Base-by-base conservation (phyloP, 2,797 vertebrate genomes). In the Neosalanx taihuensis region DNA sequence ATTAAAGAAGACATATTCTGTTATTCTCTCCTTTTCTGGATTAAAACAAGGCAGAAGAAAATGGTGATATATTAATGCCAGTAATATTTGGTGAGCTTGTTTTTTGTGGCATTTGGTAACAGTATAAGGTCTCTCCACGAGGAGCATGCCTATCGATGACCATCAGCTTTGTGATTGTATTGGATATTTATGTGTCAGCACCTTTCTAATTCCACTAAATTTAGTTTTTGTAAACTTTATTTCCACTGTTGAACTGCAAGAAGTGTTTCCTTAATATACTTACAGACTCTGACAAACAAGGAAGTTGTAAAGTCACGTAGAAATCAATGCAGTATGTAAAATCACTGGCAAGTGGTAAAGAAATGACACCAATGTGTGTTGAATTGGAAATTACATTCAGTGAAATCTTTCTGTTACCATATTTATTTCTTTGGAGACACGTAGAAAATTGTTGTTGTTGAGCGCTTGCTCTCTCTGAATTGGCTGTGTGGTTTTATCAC, bases 1-100 rank as follows among this genome's bases (percentile, higher is more conserved):
- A 80, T 63, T 26, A 56, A 60, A 67, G 29, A 56, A 74, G 61
- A 57, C 26, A 26, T 26, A 26, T 26, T 26, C 23, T 26, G 23
- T 26, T 26, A 74, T 63, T 81, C 85, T 79, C 15, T 73, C 60
- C n/a, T 66, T 77, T 72, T 62, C 71, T 56, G 75, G 75, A 72
- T n/a, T 74, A 75, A 75, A 70, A 70, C 72, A 82, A 76, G 46
- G 76, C 13, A 2, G 33, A 60, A 29, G 41, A 46, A 12, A 46
- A 46, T 10, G 41, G 9, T 66, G 20, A 26, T 7, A n/a, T 58
- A 57, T 41, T 46, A 35, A 7, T 23, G 69, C 69, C 53, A 37
- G 59, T 76, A 41, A 29, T 29, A 23, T 0, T 26, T 26, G 57
- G 41, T 58, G n/a, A 58, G 57, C 23, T 3, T 10, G 6, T 26